A percentile compares a stretch with the other conserved stretches of the same genome.
These are phyloP conservation scores for Sebastes flavidus DNA, from an alignment of 2,797 vertebrate genomes.

Conservation along the genomic window DNA sequence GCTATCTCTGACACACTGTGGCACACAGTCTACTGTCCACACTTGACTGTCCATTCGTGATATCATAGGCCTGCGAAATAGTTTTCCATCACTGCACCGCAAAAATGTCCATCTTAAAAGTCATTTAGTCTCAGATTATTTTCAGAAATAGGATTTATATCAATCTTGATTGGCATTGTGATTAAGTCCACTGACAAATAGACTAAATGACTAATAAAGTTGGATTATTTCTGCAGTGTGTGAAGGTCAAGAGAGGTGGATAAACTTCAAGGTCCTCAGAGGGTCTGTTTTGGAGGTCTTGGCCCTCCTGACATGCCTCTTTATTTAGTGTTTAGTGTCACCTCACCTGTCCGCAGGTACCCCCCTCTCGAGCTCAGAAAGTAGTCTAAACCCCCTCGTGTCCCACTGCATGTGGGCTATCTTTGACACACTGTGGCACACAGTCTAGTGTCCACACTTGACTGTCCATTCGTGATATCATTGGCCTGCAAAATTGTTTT, in stretches of 20 bases:
- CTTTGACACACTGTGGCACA: slow-evolving; percentile 24
- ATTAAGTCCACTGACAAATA: neutral
- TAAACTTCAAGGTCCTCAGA: slow-evolving; percentile 47
- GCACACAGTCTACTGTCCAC: slow-evolving; percentile 41
- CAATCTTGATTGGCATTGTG: neutral
- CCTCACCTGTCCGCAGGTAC: slow-evolving; percentile 29
- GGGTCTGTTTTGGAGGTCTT: slow-evolving; percentile 22
- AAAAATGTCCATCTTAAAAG: slow-evolving; percentile 40
- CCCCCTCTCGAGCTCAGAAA: neutral
- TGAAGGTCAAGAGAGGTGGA: slow-evolving; percentile 46
- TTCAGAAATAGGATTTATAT: neutral
- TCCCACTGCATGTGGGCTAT: slow-evolving; percentile 4
- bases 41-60: slow-evolving; percentile 38
- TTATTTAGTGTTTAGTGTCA: slow-evolving; percentile 16
- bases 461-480: slow-evolving; percentile 33
- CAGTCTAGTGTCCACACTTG: slow-evolving; percentile 42
- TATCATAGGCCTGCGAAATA: neutral
- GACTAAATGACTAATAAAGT: slow-evolving; percentile 24
- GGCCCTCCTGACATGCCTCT: slow-evolving; percentile 24
- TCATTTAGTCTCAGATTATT: slow-evolving; percentile 21
- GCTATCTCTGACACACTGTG: neutral
- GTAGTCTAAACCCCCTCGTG: slow-evolving; percentile 31
- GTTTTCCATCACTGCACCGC: slow-evolving; percentile 18
- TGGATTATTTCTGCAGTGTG: slow-evolving; percentile 54
- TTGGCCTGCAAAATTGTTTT: neutral